Base-by-base conservation (phyloP, 2,888 invertebrate genomes). In the Watsonalla cultraria region DNA sequence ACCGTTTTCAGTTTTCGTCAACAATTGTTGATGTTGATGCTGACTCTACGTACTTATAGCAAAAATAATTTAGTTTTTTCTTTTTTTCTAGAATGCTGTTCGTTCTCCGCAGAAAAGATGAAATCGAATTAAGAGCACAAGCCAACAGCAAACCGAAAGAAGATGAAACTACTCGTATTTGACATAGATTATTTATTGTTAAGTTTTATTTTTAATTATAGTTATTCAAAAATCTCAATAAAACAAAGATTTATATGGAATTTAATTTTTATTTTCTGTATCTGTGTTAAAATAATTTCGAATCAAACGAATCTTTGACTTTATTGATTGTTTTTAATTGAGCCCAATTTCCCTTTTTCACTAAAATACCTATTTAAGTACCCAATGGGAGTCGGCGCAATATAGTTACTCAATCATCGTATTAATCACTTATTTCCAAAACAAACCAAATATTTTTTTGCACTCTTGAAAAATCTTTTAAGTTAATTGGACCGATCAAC, bases 221-320 rank as follows among this genome's bases (percentile, higher is more conserved):
- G 66, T 72, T 80, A 77, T 70, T 63, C 60, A 68, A 83, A 86
- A 86, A 85, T 88, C 85, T 87, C 85, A 88, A 86, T 88, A 86
- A 88, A 87, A 68, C 60, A 84, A 85, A 84, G 82, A 61, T 83
- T 87, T 86, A 60, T 86, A 84, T 77, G 72, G 60, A 70, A 37
- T 71, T 72, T 58, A 51, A 56, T 60, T 54, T 42, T 34, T 5
- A 14, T 51, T 14, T n/a, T 33, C n/a, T 13, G n/a, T 33, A 14
- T 24, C 24, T 33, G 14, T 45, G 49, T 14, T 7, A 24, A 11
- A 14, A 46, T 46, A 46, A n/a, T 13, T 6, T 11, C 11, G 11
- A 11, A 45, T 11, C n/a, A n/a, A 45, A 6, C 11, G 9, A 45
- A 45, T 39, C 37, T 42, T 33, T 46, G 4, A 24, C 24, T 24